Conservation (phyloP, 2,888 invertebrate species). For the Euplagia quadripunctaria region DNA sequence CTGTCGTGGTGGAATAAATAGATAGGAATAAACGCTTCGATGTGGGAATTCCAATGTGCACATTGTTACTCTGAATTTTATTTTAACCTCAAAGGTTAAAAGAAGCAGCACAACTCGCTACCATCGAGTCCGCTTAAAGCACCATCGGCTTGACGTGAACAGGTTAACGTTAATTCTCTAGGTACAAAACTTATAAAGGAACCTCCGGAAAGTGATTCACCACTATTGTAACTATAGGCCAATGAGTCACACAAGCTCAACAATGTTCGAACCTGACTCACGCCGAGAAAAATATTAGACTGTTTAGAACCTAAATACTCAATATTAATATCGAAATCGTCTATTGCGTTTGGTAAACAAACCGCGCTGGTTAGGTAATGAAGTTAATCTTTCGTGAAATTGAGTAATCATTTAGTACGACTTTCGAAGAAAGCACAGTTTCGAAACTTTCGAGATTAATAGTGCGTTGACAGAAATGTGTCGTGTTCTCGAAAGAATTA, state of each 20-base stretch:
- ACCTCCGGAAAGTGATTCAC: conserved; percentile 34
- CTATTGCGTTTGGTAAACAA: conserved; percentile 43
- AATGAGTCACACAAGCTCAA: conserved; percentile 38
- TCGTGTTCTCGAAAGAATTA: conserved; percentile 66
- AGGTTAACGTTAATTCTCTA: neutral
- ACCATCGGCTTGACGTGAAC: neutral
- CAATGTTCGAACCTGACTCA: conserved; percentile 37
- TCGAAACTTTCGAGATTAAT: conserved; percentile 53
- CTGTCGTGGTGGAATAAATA: neutral
- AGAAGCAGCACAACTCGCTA: neutral
- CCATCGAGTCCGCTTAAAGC: neutral
- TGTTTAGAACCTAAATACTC: conserved; percentile 12
- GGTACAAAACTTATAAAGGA: conserved; percentile 9
- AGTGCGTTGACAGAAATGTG: conserved; percentile 69
- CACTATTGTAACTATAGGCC: conserved; percentile 32
- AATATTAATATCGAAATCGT: conserved; percentile 23
- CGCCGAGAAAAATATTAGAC: conserved; percentile 17
- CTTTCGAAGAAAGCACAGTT: conserved; percentile 58
- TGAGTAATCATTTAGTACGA: conserved; percentile 69
- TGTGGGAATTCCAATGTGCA: neutral
- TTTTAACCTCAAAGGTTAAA: neutral
- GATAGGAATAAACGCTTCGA: neutral
- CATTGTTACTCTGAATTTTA: neutral
- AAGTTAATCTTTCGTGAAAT: conserved; percentile 69
- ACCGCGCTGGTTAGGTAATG: conserved; percentile 64